Percentiles rank a stretch among this genome's conserved stretches.
Conservation (phyloP, 2,888 invertebrate species). For the Protula sp. region DNA sequence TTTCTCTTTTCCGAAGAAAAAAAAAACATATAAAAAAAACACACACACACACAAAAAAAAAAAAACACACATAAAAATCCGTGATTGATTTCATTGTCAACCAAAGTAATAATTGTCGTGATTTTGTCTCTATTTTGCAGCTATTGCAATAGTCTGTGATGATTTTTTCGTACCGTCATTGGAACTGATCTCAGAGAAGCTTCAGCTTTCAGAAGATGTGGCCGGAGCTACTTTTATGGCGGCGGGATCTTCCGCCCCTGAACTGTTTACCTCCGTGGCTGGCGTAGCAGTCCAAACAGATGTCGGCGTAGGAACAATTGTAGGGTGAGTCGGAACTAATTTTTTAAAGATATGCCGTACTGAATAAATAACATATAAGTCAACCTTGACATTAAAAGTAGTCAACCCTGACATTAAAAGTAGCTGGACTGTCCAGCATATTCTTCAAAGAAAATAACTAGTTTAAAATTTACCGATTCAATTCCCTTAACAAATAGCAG, state of each 20-base stretch:
- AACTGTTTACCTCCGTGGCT: slow-evolving; percentile 30
- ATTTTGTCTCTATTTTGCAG: no score
- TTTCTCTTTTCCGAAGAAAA: no score
- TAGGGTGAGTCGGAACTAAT: slow-evolving; percentile 30
- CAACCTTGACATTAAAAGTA: not conserved
- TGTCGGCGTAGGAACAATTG: slow-evolving; percentile 32
- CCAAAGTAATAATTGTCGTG: no score
- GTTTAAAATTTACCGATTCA: no score
- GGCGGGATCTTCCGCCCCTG: slow-evolving; percentile 31
- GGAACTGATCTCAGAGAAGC: slow-evolving; percentile 30
- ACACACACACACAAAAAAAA: no score
- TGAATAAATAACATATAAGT: no score
- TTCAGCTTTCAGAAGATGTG: slow-evolving; percentile 29
- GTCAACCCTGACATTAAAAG: not conserved
- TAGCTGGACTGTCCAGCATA: not conserved
- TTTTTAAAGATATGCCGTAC: no score
- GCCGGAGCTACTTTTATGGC: slow-evolving; percentile 36
- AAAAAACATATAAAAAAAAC: no score
- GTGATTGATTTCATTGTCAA: no score
- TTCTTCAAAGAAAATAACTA: not conserved
- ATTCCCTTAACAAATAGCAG: no score
- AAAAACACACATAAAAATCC: no score
- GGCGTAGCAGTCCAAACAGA: slow-evolving; percentile 29
- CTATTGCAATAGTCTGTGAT: slow-evolving; percentile 29
- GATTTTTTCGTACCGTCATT: slow-evolving; percentile 32